phyloP scores from a whole-genome alignment of 2,113 vertebrate species.

The Hemiscyllium ocellatum region DNA sequence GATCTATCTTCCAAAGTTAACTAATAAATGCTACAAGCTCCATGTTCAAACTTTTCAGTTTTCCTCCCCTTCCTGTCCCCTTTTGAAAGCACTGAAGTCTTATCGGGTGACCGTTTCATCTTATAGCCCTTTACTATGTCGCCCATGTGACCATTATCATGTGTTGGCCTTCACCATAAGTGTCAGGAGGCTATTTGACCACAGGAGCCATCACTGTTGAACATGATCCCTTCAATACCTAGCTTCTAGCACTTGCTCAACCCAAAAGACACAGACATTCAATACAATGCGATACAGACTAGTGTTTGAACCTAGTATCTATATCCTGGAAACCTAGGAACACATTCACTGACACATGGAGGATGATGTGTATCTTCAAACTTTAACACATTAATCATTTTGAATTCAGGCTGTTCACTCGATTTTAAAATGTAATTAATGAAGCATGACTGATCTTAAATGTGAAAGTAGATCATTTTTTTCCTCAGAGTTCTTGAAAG shows the following conservation, averaged over 20 bases:
- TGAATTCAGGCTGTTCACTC: neutral
- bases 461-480: neutral
- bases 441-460: neutral
- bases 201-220: neutral
- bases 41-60: neutral
- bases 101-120: neutral
- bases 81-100: neutral
- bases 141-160: neutral
- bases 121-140: neutral
- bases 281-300: neutral
- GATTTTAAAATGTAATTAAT: neutral
- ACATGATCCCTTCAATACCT: neutral
- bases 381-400: neutral
- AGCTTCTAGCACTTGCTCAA: neutral
- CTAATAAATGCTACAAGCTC: neutral
- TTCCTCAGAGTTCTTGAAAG: neutral
- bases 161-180: neutral
- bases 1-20: neutral
- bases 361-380: neutral
- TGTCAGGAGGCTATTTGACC: neutral
- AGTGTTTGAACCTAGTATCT: neutral
- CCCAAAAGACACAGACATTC: neutral
- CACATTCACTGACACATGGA: neutral
- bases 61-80: neutral
- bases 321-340: neutral